Base-by-base conservation (phyloP, 2,888 invertebrate genomes). In the Monopis laevigella region DNA sequence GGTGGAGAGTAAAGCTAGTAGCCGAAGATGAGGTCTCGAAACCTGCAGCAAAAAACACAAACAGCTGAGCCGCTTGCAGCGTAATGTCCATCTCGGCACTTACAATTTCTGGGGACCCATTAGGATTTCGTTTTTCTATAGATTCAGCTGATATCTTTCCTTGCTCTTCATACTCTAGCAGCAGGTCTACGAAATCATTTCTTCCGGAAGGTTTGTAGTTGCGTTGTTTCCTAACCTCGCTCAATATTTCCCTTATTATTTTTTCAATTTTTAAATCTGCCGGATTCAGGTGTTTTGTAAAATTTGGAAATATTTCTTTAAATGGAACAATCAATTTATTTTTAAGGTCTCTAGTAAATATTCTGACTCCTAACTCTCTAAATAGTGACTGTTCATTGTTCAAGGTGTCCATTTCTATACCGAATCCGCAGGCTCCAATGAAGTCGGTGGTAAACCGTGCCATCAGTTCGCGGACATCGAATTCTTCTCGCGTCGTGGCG, bases 231-330 rank as follows among this genome's bases (percentile, higher is more conserved):
- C 43, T 27, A 14, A 43, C 2, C 14, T 8, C 18, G 6, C 14
- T 46, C 3, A 65, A 50, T 12, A 71, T 57, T 12, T 56, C 45
- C 2, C 43, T 42, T 4, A 63, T 45, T 1, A 43, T 48, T 2
- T 49, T 45, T 10, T 60, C 48, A 6, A 61, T 0, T 2, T 42
- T 27, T 0, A 39, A 12, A 11, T 59, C 53, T 0, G 38, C 12
- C 0, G 64, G 17, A 30, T 46, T 44, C 2, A 62, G 2, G 2
- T 48, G 2, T 3, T 42, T 46, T 44, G 55, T 52, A 2, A 63
- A 2, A 24, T 58, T 57, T 1, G 70, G 71, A 7, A 68, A 52
- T 1, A 65, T 14, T 13, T 67, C 65, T 49, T 51, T 59, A 5
- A 63, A 2, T 2, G 47, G 5, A 13, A 19, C 19, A 10, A 18